These are phyloP conservation scores for Numenius phaeopus DNA, from an alignment of 2,797 vertebrate genomes.

Conservation along the genomic window DNA sequence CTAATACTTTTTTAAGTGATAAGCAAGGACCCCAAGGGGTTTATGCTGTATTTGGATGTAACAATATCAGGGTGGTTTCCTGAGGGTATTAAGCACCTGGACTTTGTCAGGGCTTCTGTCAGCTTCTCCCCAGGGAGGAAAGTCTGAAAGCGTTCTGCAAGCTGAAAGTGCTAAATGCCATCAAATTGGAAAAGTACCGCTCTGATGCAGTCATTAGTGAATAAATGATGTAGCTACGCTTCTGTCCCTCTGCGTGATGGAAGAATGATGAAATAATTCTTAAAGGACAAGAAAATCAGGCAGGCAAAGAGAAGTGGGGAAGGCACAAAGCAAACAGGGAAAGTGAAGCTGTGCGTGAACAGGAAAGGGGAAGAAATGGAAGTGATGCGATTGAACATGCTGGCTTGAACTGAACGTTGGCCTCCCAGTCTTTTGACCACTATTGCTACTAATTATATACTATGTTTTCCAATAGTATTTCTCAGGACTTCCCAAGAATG, in stretches of 20 bases:
- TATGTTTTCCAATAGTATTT: neutral
- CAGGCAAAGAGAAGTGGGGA: neutral
- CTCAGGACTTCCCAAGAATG: neutral
- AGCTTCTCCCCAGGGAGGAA: neutral
- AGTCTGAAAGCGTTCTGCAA: neutral
- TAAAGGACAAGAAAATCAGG: neutral
- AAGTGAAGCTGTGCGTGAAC: neutral
- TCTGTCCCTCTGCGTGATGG: neutral
- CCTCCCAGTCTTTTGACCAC: neutral
- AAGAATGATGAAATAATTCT: neutral
- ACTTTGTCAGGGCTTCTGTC: neutral
- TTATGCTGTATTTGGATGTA: neutral
- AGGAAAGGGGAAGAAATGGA: neutral
- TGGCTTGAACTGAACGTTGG: neutral
- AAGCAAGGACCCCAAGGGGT: neutral
- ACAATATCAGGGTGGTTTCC: neutral
- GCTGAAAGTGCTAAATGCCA: neutral
- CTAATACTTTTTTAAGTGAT: neutral
- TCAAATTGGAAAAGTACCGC: neutral
- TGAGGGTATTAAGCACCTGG: neutral
- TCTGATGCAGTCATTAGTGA: neutral
- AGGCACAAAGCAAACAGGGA: neutral
- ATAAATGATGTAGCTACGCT: fast-evolving
- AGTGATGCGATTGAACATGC: neutral
- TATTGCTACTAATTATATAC: neutral